Evolutionary conservation across 2,113 vertebrate species (phyloP).

Genomic region (Lycaon pictus): DNA sequence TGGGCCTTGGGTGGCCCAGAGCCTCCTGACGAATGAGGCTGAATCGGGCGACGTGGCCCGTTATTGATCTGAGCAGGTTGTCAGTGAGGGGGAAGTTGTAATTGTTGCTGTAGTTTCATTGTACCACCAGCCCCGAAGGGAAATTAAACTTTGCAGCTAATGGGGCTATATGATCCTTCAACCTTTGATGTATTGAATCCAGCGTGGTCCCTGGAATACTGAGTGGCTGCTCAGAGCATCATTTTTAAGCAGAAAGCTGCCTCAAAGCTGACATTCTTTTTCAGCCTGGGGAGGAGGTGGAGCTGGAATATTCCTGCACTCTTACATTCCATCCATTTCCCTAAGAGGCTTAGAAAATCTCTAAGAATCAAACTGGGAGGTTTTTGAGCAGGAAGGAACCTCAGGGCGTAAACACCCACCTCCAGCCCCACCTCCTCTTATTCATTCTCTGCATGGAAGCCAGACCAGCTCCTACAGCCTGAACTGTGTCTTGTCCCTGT

Average conservation of each 20-base stretch:
- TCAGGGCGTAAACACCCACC: not conserved
- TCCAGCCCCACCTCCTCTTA: not conserved
- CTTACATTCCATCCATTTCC: not conserved
- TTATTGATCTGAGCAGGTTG: conserved; percentile 90
- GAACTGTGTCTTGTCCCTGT: fast-evolving
- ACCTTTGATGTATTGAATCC: conserved; percentile 88
- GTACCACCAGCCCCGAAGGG: conserved; percentile 89
- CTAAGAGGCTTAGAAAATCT: not conserved
- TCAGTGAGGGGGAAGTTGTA: conserved; percentile 89
- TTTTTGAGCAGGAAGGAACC: not conserved
- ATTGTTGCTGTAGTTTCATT: conserved; percentile 89
- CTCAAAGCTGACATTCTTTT: conserved; percentile 10
- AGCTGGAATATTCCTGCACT: not conserved
- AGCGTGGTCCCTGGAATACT: conserved; percentile 85
- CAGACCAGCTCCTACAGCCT: not conserved
- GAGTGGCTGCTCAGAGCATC: conserved; percentile 83
- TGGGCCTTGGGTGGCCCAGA: conserved; percentile 58
- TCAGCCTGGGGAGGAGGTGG: not conserved
- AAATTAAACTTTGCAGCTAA: conserved; percentile 91
- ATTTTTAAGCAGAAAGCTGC: conserved; percentile 76
- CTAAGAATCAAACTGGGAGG: not conserved
- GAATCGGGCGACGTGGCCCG: conserved; percentile 70
- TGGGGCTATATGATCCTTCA: conserved; percentile 90
- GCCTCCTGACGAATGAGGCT: conserved; percentile 74
- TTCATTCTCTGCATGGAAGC: not conserved